Percentiles rank a stretch among this genome's conserved stretches.
Evolutionary conservation across 1,140 invertebrate genomes (phyloP).

Genomic region (Neodiprion fabricii): DNA sequence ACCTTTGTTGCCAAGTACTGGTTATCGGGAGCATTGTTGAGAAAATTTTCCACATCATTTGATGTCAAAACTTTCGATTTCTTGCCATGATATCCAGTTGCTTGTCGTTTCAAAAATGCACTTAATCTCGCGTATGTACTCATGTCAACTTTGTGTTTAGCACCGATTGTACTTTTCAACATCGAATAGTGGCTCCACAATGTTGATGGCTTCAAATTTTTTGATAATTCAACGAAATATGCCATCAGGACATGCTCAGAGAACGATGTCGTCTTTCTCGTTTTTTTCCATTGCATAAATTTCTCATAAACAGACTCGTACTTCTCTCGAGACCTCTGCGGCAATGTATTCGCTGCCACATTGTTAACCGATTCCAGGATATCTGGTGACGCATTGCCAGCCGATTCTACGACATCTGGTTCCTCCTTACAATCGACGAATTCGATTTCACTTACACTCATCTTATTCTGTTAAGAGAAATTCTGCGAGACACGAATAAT

Average conservation of each 20-base stretch:
- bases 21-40: slow-evolving; percentile 15
- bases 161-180: slow-evolving; percentile 30
- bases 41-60: slow-evolving; percentile 21
- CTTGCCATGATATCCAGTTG: slow-evolving; percentile 13
- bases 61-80: slow-evolving; percentile 25
- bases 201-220: slow-evolving; percentile 33
- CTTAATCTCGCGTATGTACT: slow-evolving; percentile 21
- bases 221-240: slow-evolving; percentile 39
- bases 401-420: neutral
- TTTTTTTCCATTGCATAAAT: slow-evolving; percentile 23
- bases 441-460: too few relatives aligned
- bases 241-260: slow-evolving; percentile 35
- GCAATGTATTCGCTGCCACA: slow-evolving; percentile 18
- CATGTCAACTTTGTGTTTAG: slow-evolving; percentile 31
- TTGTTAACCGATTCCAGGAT: neutral
- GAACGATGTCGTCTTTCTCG: slow-evolving; percentile 31
- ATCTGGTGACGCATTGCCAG: neutral
- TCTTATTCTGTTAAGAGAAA: too few relatives aligned
- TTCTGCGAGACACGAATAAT: too few relatives aligned
- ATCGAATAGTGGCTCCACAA: slow-evolving; percentile 40
- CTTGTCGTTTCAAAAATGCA: slow-evolving; percentile 15
- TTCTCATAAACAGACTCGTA: slow-evolving; percentile 20
- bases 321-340: slow-evolving; percentile 21
- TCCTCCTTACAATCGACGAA: neutral
- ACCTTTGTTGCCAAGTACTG: slow-evolving; percentile 19